Evolutionary conservation across 2,888 invertebrate species (phyloP).

Genomic region (Luperina nickerlii): DNA sequence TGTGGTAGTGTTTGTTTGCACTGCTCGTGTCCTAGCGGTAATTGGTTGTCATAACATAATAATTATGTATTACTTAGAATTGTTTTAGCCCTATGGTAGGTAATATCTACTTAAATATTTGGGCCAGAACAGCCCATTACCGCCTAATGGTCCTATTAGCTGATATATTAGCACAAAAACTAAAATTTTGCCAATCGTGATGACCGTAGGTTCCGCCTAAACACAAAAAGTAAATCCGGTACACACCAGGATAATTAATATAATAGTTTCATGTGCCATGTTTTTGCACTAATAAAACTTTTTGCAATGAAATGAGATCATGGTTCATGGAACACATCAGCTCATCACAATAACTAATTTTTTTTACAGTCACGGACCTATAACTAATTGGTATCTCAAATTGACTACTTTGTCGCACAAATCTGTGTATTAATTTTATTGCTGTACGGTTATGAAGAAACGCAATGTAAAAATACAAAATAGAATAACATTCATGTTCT

Average conservation of each 20-base stretch:
- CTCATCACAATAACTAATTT: constrained; percentile 68
- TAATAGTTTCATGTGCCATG: constrained; percentile 63
- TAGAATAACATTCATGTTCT: not conserved
- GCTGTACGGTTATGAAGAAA: not conserved
- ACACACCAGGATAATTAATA: constrained; percentile 77
- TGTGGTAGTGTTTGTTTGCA: constrained; percentile 2
- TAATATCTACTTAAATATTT: constrained; percentile 35
- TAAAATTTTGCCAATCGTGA: constrained; percentile 58
- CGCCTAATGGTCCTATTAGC: constrained; percentile 48
- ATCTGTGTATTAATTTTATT: constrained; percentile 1
- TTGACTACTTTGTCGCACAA: constrained; percentile 26
- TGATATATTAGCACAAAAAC: constrained; percentile 54
- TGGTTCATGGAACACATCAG: constrained; percentile 74
- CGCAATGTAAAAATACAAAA: not conserved
- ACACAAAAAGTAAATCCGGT: constrained; percentile 82
- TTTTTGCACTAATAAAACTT: constrained; percentile 83
- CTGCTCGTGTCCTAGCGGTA: constrained; percentile 7
- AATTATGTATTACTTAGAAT: not conserved
- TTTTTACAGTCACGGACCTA: constrained; percentile 58
- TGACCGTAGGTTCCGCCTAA: constrained; percentile 69
- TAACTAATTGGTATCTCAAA: constrained; percentile 60
- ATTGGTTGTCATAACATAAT: constrained; percentile 9
- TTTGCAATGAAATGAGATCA: constrained; percentile 83
- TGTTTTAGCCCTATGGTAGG: not conserved
- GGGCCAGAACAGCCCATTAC: constrained; percentile 48